Evolutionary conservation across 2,797 vertebrate species (phyloP).

Genomic region (Cheirogaleus major): DNA sequence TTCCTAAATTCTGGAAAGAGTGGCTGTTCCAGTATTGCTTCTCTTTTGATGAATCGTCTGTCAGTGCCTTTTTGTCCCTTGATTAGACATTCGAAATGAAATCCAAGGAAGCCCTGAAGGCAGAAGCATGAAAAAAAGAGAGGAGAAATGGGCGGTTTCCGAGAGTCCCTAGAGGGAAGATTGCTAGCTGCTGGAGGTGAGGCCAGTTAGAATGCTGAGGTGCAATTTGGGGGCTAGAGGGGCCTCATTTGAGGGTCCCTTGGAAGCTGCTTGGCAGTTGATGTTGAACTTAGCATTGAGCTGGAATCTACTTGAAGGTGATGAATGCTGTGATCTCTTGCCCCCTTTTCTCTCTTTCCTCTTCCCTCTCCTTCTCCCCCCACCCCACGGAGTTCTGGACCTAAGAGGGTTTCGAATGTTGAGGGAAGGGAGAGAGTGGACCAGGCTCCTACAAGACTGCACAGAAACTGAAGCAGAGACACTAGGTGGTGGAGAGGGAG

Average conservation of each 20-base stretch:
- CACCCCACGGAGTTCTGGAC: neutral
- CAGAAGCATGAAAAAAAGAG: neutral
- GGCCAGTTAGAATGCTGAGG: neutral
- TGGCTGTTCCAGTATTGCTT: neutral
- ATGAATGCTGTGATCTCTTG: neutral
- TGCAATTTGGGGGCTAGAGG: rapidly evolving
- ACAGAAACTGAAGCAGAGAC: neutral
- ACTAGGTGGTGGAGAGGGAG: neutral
- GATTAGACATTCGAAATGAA: neutral
- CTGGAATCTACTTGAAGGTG: neutral
- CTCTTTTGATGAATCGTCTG: neutral
- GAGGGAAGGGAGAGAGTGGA: neutral
- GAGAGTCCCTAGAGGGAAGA: neutral
- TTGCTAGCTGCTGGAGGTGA: neutral
- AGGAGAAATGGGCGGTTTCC: neutral
- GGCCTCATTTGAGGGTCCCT: neutral
- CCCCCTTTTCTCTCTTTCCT: neutral
- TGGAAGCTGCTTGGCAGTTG: neutral
- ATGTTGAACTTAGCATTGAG: neutral
- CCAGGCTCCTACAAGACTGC: neutral
- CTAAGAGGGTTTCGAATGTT: neutral
- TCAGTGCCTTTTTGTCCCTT: neutral
- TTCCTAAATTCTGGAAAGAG: neutral
- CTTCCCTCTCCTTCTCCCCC: neutral
- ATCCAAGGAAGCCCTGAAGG: neutral